Conservation (phyloP, 2,113 vertebrate species). For the Euleptes europaea region DNA sequence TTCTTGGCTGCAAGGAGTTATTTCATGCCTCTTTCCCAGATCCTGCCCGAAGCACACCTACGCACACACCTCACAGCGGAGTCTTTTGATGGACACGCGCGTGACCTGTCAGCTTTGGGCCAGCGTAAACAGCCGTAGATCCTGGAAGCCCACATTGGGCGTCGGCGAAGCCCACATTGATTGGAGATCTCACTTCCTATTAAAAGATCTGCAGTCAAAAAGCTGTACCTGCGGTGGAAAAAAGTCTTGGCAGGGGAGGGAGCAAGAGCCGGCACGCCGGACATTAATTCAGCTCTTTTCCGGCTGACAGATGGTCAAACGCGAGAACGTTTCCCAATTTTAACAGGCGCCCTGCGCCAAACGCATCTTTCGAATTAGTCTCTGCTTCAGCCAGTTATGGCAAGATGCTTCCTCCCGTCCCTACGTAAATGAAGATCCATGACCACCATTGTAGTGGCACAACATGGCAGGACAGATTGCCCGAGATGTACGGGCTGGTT, state of each 20-base stretch:
- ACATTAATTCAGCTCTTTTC: slow-evolving; percentile 53
- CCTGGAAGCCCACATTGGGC: too few species aligned
- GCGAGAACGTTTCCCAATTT: slow-evolving; percentile 47
- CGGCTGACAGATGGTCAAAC: slow-evolving; percentile 65
- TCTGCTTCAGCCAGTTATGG: slow-evolving; percentile 4
- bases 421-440: slow-evolving; percentile 27
- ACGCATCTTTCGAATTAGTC: slow-evolving; percentile 48
- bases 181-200: slow-evolving; percentile 59
- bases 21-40: slow-evolving; percentile 51
- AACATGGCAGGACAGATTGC: slow-evolving; percentile 24
- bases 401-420: slow-evolving; percentile 13
- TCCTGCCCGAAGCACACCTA: slow-evolving; percentile 35
- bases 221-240: slow-evolving; percentile 52
- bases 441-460: not conserved
- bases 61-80: slow-evolving; percentile 9
- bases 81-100: slow-evolving; percentile 34
- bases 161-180: too few species aligned
- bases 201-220: slow-evolving; percentile 49
- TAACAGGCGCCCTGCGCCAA: slow-evolving; percentile 47
- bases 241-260: slow-evolving; percentile 42
- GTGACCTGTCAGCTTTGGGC: slow-evolving; percentile 41
- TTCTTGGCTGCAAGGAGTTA: slow-evolving; percentile 45
- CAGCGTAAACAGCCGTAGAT: slow-evolving; percentile 35
- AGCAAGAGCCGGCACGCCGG: slow-evolving; percentile 8
- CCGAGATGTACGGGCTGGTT: not conserved